A percentile compares a stretch with the other conserved stretches of the same genome.
These are phyloP conservation scores for Aspidiotus destructor DNA, from an alignment of 2,888 invertebrate genomes.

Conservation along the genomic window DNA sequence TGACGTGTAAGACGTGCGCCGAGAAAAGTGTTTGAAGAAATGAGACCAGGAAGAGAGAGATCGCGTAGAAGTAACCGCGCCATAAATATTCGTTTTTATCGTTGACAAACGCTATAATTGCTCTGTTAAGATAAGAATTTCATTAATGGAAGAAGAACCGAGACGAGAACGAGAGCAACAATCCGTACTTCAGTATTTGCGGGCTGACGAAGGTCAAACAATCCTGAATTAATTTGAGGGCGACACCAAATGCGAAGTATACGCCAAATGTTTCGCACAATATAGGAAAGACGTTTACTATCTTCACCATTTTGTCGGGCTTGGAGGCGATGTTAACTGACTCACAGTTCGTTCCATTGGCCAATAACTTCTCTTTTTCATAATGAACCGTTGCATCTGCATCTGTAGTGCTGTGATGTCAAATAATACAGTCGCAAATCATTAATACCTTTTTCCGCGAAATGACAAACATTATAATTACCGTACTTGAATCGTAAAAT, in stretches of 20 bases:
- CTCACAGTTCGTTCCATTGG: background rate
- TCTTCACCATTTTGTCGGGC: constrained; percentile 9
- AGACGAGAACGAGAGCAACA: no score
- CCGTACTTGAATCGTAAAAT: no score
- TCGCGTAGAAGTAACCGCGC: constrained; percentile 52
- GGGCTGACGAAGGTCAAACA: constrained; percentile 81
- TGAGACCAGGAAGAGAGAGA: constrained; percentile 46
- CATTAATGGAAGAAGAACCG: no score
- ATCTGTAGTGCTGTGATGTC: constrained; percentile 9
- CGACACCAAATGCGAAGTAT: constrained; percentile 73
- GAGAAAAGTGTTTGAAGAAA: constrained; percentile 47
- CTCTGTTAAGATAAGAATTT: no score
- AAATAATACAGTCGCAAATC: background rate
- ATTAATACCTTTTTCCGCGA: background rate
- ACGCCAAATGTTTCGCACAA: constrained; percentile 79
- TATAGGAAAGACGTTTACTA: constrained; percentile 72
- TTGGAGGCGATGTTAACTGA: constrained; percentile 9
- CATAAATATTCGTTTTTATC: constrained; percentile 42
- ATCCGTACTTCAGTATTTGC: constrained; percentile 65
- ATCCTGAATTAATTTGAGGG: constrained; percentile 74
- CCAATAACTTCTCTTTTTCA: constrained; percentile 18
- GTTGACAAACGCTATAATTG: no score
- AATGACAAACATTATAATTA: no score
- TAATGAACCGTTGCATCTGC: background rate
- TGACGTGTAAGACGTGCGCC: constrained; percentile 49